Evolutionary conservation across 2,888 invertebrate species (phyloP).

Genomic region (Thyatira batis): DNA sequence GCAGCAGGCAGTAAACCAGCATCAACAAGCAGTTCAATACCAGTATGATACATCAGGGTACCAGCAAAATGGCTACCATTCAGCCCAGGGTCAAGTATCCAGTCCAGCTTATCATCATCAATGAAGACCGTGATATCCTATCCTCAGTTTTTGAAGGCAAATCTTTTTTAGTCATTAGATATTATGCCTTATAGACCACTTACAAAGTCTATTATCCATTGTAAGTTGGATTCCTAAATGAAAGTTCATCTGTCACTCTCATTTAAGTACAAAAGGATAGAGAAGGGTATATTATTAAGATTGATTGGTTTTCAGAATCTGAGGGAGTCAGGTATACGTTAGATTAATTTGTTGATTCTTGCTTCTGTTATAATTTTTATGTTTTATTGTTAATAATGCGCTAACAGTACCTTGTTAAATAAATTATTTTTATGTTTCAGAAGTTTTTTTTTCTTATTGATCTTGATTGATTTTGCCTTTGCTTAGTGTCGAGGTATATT

Average conservation of each 20-base stretch:
- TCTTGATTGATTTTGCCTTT: too few species aligned
- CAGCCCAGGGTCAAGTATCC: not conserved
- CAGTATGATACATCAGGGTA: constrained; percentile 1
- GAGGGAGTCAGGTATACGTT: too few species aligned
- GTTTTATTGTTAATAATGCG: not conserved
- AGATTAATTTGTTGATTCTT: not conserved
- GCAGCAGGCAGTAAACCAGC: constrained; percentile 23
- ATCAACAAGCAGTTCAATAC: constrained; percentile 15
- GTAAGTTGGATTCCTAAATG: too few species aligned
- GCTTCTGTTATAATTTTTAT: not conserved
- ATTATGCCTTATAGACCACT: too few species aligned
- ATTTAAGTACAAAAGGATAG: too few species aligned
- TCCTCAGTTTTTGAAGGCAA: too few species aligned
- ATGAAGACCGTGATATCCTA: not conserved
- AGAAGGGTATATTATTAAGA: too few species aligned
- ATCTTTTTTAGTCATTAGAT: too few species aligned
- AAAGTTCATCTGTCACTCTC: too few species aligned
- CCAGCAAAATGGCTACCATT: constrained; percentile 9
- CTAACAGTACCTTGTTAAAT: not conserved
- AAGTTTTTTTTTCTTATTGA: not conserved
- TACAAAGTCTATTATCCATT: too few species aligned
- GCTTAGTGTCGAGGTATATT: too few species aligned
- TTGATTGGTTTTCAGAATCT: too few species aligned
- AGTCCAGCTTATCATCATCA: constrained; percentile 4
- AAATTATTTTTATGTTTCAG: not conserved